Evolutionary conservation across 2,113 vertebrate genomes (phyloP), one percentile per base, ranked within the genome.

Genomic region (Tautogolabrus adspersus): DNA sequence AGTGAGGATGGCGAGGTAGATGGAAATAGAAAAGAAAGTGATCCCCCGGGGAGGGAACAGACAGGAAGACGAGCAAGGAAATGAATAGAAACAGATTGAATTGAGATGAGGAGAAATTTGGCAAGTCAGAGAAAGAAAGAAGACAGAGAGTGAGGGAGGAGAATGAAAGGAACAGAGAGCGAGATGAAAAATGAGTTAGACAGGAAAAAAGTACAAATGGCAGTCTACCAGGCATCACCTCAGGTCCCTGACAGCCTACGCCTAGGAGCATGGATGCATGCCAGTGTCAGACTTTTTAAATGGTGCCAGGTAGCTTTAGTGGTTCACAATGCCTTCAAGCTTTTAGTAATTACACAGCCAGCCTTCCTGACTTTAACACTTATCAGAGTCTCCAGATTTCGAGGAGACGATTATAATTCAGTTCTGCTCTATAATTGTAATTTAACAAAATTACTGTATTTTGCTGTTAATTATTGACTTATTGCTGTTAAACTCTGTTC

Each of bases 271-370:
- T 30, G 72, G 62, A 76, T 1, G 60, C 18, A 18, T 8, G 68
- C 74, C 74, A 79, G 55, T 10, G 56, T 65, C 38, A 26, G 52
- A 18, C 22, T 8, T 8, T 72, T 59, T 57, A 55, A 72, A 65
- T 18, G 26, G 10, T 22, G 60, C 40, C 75, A 60, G 60, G 61
- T 8, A 22, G 58, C 57, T 68, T 75, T 12, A 70, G 10, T 26
- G 61, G 61, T 71, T 65, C 16, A 46, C 52, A 75, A 57, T 37
- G 44, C 60, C 12, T 47, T 52, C 38, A 16, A 66, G 51, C 54
- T 51, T 42, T 21, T 46, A 34, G n/a, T 83, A 69, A 70, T 73
- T 65, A 73, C 34, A 62, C 64, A 62, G 61, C 0, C 72, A 67
- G 40, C 46, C 26, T 26, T 16, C 47, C 38, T 47, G 67, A 49